Evolutionary conservation across 2,888 invertebrate species (phyloP), one percentile per base, ranked within the genome.

Genomic region (Phalangium opilio): DNA sequence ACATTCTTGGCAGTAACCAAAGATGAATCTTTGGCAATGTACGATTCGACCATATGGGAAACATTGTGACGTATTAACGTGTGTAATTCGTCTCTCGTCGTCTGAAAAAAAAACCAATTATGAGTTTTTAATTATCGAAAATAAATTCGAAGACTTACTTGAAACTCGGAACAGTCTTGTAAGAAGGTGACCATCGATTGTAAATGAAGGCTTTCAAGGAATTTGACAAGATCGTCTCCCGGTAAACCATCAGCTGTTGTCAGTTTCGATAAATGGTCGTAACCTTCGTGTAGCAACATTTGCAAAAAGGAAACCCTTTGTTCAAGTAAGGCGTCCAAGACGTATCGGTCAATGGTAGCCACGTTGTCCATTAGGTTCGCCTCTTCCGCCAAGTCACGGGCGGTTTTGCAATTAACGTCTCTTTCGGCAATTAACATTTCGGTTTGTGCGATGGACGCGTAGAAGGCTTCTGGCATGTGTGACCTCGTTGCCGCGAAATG

Each of bases 401-500:
- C 83, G 1, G 89, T 87, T 38, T 85, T 73, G 64, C 86, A 87
- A n/a, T 83, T 66, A 59, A 83, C 83, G 64, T 90, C 87, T 44
- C 87, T 73, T 62, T 78, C 83, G 1, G 80, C 83, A 43, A 87
- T 71, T 63, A 82, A 85, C 19, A 82, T 76, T 56, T 81, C 78
- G 0, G 81, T 78, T 62, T 87, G 86, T 61, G 79, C 75, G 4
- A 89, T 73, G 17, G 89, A 70, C 59, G 84, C 81, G 61, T 81
- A 78, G 34, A 89, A 70, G 0, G 82, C 82, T 54, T 83, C 81
- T 43, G 81, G 75, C 0, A 83, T 78, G 62, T 87, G 87, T 0
- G 81, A 75, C 41, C 85, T 75, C 0, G 83, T 81, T 1, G 84
- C 81, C 1, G 87, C 86, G 66, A 85, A 86, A 66, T 90, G 89